Evolutionary conservation across 2,888 invertebrate genomes (phyloP).

Genomic region (Imbricaverruca yamaguchii): DNA sequence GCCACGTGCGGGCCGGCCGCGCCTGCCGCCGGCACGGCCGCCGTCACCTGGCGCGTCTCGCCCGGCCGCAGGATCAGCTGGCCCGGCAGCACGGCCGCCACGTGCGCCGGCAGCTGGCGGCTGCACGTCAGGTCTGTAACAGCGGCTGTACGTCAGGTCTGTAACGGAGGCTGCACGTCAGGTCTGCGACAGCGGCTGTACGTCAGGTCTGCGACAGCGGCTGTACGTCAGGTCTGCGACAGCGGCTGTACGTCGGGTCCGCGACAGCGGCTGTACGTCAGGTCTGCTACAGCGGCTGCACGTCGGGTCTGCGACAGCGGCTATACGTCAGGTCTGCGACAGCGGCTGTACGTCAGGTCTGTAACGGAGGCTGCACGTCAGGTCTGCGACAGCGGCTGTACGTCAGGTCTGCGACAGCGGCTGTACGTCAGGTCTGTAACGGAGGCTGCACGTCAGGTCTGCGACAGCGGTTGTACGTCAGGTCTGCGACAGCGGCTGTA

Average conservation of each 20-base stretch:
- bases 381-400: neutral
- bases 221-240: neutral
- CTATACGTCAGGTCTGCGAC: no score
- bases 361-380: neutral
- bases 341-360: neutral
- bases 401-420: neutral
- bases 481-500: no score
- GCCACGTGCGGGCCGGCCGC: neutral
- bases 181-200: no score
- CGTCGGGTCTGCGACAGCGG: no score
- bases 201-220: neutral
- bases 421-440: neutral
- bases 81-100: neutral
- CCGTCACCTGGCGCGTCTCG: slow-evolving; percentile 3
- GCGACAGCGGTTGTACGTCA: no score
- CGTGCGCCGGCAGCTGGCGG: neutral
- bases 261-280: no score
- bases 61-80: neutral
- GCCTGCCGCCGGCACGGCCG: neutral
- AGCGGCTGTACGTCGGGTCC: neutral
- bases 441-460: neutral
- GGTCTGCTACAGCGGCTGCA: no score
- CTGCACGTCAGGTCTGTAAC: neutral
- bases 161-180: no score
- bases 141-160: neutral